These are phyloP conservation scores for Papilio elwesi DNA, from an alignment of 2,888 invertebrate species.

Conservation along the genomic window DNA sequence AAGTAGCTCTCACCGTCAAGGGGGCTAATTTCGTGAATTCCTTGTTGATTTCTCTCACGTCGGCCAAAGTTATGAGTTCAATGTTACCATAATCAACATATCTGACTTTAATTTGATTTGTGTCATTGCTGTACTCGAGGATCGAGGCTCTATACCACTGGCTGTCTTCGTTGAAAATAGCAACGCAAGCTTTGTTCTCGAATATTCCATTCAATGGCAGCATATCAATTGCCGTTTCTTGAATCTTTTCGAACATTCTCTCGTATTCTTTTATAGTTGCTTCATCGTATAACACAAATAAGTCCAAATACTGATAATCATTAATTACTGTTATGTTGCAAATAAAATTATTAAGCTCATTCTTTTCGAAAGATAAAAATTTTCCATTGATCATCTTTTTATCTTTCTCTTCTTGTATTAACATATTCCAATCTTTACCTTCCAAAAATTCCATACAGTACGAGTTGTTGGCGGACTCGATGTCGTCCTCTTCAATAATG, in stretches of 20 bases:
- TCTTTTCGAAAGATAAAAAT: conserved; percentile 55
- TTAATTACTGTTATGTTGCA: conserved; percentile 69
- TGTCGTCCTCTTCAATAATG: conserved; percentile 59
- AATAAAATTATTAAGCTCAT: conserved; percentile 55
- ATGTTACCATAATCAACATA: conserved; percentile 91
- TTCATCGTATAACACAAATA: conserved; percentile 66
- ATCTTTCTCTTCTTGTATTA: conserved; percentile 61
- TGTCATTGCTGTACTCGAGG: conserved; percentile 71
- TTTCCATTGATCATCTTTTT: conserved; percentile 46
- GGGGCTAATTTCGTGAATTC: conserved; percentile 81
- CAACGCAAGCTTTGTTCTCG: conserved; percentile 85
- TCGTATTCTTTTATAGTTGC: conserved; percentile 74
- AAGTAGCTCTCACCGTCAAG: conserved; percentile 75
- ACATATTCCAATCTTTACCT: conserved; percentile 64
- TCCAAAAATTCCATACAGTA: conserved; percentile 52
- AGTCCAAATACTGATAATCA: conserved; percentile 60
- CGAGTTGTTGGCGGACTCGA: conserved; percentile 52
- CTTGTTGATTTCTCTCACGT: conserved; percentile 77
- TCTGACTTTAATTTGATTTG: conserved; percentile 82
- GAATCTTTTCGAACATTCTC: conserved; percentile 78
- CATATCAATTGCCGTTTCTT: conserved; percentile 68
- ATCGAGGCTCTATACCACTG: conserved; percentile 90
- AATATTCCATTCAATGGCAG: conserved; percentile 71
- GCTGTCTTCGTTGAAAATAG: conserved; percentile 84
- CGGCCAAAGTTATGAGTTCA: conserved; percentile 74